A percentile compares a stretch with the other conserved stretches of the same genome.
Evolutionary conservation across 2,888 invertebrate species (phyloP).

Genomic region (Dugesia japonica): DNA sequence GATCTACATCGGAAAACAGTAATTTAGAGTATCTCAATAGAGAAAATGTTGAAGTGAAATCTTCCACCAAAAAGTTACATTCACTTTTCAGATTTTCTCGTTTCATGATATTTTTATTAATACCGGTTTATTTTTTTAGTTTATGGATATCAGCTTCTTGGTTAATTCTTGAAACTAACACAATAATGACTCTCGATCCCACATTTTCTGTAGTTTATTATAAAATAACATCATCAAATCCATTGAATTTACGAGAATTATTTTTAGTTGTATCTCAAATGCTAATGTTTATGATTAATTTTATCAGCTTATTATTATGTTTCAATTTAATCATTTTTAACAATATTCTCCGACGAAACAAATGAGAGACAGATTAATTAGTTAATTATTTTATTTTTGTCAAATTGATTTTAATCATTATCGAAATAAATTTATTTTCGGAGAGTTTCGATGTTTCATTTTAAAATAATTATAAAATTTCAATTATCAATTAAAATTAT

Average conservation of each 20-base stretch:
- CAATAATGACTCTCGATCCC: not conserved
- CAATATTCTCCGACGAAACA: not conserved
- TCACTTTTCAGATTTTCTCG: not conserved
- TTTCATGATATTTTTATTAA: not conserved
- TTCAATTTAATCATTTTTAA: not conserved
- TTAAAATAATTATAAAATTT: too few relatives aligned
- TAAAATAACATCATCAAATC: not conserved
- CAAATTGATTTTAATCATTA: too few relatives aligned
- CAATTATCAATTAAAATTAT: too few relatives aligned
- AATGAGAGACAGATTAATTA: too few relatives aligned
- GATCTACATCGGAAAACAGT: not conserved
- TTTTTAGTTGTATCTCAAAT: constrained; percentile 6
- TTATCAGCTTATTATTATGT: not conserved
- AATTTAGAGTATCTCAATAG: not conserved
- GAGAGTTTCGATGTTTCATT: too few relatives aligned
- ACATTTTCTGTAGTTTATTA: not conserved
- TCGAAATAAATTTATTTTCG: too few relatives aligned
- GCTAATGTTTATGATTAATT: constrained; percentile 5
- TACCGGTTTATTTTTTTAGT: not conserved
- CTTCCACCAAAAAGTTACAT: not conserved
- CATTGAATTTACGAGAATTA: not conserved
- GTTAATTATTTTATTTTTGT: too few relatives aligned
- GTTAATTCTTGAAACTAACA: not conserved
- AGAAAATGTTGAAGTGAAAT: not conserved
- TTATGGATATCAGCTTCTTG: not conserved